Evolutionary conservation across 2,888 invertebrate species (phyloP).

Genomic region (Polydesmus complanatus): DNA sequence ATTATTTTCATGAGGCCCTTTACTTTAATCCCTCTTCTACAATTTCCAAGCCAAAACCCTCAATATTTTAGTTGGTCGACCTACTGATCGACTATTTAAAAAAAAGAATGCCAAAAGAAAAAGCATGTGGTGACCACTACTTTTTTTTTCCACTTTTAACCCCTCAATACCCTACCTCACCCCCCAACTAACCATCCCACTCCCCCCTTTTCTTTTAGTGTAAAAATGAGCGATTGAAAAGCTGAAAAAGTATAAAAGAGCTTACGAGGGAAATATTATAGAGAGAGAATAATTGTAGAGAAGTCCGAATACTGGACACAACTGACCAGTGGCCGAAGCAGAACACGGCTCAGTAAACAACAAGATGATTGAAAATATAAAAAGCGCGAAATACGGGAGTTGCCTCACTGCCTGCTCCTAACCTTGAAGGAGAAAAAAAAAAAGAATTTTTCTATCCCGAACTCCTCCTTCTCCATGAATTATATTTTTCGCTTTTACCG

Average conservation of each 20-base stretch:
- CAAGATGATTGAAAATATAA: not conserved
- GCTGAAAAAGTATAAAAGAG: not conserved
- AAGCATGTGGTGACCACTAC: constrained; percentile 12
- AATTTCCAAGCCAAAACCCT: not conserved
- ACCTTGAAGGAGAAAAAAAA: not conserved
- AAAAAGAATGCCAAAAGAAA: not conserved
- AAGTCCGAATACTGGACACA: not conserved
- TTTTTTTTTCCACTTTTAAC: constrained; percentile 1
- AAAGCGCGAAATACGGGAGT: not conserved
- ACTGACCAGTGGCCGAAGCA: not conserved
- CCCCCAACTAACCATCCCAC: not conserved
- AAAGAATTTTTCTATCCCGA: not conserved
- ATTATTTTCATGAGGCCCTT: no score
- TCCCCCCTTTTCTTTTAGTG: not conserved
- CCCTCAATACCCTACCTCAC: not conserved
- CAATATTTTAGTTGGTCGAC: not conserved
- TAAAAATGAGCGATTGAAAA: not conserved
- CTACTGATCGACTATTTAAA: constrained; percentile 15
- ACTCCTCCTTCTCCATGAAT: not conserved
- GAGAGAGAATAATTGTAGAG: not conserved
- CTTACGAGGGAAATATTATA: not conserved
- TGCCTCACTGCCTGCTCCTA: not conserved
- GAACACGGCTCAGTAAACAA: not conserved
- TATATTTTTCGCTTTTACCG: not conserved
- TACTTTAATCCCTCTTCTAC: no score